A percentile compares a stretch with the other conserved stretches of the same genome.
Conservation (phyloP, 2,797 vertebrate species). For the Limnodromus scolopaceus region DNA sequence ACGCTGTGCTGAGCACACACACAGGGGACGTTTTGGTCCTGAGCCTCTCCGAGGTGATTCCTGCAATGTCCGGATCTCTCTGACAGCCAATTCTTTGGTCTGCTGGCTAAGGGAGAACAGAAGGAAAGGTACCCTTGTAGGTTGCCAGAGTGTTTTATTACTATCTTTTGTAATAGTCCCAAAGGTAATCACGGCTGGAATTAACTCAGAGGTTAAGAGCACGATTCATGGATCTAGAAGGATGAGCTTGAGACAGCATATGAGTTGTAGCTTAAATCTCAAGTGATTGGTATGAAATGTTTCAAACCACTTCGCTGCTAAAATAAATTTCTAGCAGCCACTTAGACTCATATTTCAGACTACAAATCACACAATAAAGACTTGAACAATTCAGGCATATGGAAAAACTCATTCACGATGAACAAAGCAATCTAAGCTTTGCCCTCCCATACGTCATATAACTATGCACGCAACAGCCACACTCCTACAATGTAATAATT, state of each 20-base stretch:
- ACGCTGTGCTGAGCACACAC: neutral
- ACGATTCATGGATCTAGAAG: neutral
- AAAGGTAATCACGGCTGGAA: neutral
- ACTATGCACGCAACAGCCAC: neutral
- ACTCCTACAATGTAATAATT: neutral
- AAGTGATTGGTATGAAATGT: neutral
- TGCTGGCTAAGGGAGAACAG: neutral
- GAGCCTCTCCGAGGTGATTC: neutral
- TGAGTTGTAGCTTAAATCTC: neutral
- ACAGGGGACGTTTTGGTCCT: neutral
- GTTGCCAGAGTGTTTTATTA: neutral
- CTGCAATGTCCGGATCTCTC: neutral
- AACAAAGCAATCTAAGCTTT: neutral
- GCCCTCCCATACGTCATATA: neutral
- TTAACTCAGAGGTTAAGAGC: neutral
- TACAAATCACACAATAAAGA: neutral
- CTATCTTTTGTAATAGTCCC: neutral
- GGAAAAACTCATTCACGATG: neutral
- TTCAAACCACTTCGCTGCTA: neutral
- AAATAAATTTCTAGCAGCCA: neutral
- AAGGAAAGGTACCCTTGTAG: neutral
- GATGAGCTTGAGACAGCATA: neutral
- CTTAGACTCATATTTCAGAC: neutral
- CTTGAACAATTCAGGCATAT: neutral
- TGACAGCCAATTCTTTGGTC: neutral